Conservation (phyloP, 1,140 invertebrate species). For the Drosophila nasuta region DNA sequence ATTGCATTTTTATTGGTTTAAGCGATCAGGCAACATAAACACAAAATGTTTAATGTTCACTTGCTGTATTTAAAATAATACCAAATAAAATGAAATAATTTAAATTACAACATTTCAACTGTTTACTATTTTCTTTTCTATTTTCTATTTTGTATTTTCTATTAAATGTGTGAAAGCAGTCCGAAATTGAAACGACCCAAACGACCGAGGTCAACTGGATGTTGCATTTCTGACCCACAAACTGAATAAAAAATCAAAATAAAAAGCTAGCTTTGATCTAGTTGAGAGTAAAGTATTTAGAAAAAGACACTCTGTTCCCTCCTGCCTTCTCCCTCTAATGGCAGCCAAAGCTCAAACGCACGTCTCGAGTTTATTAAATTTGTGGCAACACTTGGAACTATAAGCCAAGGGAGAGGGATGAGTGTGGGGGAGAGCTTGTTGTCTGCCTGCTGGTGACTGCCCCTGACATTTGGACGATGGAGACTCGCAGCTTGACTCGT, state of each 20-base stretch:
- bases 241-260: constrained; percentile 69
- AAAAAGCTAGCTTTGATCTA: constrained; percentile 72
- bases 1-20: not conserved
- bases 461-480: constrained; percentile 73
- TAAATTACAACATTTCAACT: not conserved
- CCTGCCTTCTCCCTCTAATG: not conserved
- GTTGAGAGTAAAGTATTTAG: constrained; percentile 72
- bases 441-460: constrained; percentile 56
- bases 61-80: constrained; percentile 5
- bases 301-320: not conserved
- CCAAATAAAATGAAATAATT: not conserved
- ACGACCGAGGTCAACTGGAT: constrained; percentile 51
- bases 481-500: constrained; percentile 63
- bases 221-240: constrained; percentile 60
- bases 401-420: constrained; percentile 5
- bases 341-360: constrained; percentile 73
- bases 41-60: not conserved
- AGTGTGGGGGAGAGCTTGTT: constrained; percentile 10
- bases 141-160: not conserved
- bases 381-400: constrained; percentile 73
- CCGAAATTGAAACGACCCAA: constrained; percentile 46
- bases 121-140: constrained; percentile 1
- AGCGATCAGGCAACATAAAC: not conserved
- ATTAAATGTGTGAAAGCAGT: not conserved
- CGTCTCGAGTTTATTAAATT: constrained; percentile 80